Base-by-base conservation (phyloP, 1,140 invertebrate species). In the Doryteuthis pealeii region DNA sequence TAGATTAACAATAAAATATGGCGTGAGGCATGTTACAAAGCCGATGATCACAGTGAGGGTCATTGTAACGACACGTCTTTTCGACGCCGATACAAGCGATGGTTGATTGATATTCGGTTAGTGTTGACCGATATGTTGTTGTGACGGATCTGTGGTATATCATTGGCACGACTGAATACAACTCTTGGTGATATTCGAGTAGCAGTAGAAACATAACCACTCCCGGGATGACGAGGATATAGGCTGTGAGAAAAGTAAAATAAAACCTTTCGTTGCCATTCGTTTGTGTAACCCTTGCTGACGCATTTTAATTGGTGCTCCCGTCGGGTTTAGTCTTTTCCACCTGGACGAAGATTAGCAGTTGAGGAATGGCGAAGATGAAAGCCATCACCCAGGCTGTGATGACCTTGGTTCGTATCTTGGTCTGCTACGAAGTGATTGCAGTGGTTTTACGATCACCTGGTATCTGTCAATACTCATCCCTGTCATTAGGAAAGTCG, bases 221-320 rank as follows among this genome's bases (percentile, higher is more conserved):
- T 72, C 0, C 83, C 80, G 1, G 89, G 89, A 54, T 89, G 75
- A 28, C 89, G 71, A 2, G 89, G 79, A 33, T 89, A 87, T 77
- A 87, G 88, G 22, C 76, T 77, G 8, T 87, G 87, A 18, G 88
- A 79, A 81, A 87, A 89, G 28, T 85, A 82, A 43, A 89, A 87
- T 76, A 89, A 89, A 2, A 88, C 73, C 74, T 89, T 89, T 2
- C 88, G 79, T 73, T 89, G 89, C 89, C 89, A 90, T 32, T 80
- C 77, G 14, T 81, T 85, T 22, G 86, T 89, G 77, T 90, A 90
- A 28, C 89, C 89, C 18, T 79, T 73, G 76, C 88, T 88, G 70
- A 80, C 73, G 73, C 89, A 90, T 49, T 75, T 78, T 78, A 80
- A 79, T 72, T 62, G 79, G 45, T 75, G 45, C 69, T 77, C n/a